These are phyloP conservation scores for Zaprionus ornatus DNA, from an alignment of 1,140 invertebrate species.

Conservation along the genomic window DNA sequence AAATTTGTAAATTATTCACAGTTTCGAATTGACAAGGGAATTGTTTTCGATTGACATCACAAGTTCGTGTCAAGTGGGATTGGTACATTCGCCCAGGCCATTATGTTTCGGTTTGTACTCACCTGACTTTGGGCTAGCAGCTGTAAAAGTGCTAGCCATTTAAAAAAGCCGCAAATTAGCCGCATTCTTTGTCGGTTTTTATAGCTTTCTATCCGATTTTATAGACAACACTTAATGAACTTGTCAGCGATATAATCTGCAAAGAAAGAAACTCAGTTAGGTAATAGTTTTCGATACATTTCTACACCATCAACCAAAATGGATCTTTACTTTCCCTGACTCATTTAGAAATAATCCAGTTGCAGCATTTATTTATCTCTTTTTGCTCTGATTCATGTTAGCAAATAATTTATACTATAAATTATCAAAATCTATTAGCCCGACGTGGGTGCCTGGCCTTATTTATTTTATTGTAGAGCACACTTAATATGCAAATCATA, in stretches of 20 bases:
- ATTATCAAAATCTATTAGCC: conserved; percentile 4
- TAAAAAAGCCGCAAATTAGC: conserved; percentile 44
- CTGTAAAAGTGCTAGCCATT: conserved; percentile 64
- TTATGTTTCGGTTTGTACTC: conserved; percentile 35
- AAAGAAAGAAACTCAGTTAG: background rate
- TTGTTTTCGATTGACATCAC: conserved; percentile 70
- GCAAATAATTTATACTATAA: background rate
- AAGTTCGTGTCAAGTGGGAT: conserved; percentile 60
- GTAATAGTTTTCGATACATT: background rate
- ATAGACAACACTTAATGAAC: background rate
- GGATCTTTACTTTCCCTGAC: background rate
- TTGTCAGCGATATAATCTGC: background rate
- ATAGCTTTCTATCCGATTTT: background rate
- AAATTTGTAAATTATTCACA: conserved; percentile 61
- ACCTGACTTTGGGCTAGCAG: conserved; percentile 67
- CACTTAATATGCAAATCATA: conserved; percentile 4
- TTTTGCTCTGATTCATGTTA: background rate
- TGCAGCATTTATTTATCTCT: conserved; percentile 1
- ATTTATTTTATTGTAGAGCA: conserved; percentile 5
- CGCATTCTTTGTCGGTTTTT: conserved; percentile 51
- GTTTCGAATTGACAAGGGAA: conserved; percentile 50
- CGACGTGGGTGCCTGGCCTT: background rate
- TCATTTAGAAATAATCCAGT: background rate
- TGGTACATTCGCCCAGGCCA: conserved; percentile 5
- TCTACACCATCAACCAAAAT: background rate